phyloP scores from a whole-genome alignment of 2,888 invertebrate genomes.

The Formica aserva region DNA sequence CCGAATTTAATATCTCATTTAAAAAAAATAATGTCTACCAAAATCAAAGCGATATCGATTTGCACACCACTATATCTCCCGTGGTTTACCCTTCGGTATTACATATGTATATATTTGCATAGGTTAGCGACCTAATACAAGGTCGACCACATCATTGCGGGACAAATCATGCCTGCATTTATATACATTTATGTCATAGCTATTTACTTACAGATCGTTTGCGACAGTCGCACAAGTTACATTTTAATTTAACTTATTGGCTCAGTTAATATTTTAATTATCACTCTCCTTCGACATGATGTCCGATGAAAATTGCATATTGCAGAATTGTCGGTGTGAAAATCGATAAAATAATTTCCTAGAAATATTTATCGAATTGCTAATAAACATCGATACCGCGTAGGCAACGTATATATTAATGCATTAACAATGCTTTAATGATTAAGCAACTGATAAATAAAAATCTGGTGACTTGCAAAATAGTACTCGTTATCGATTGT shows the following conservation, averaged over 20 bases:
- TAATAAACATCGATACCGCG: background rate
- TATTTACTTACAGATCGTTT: conserved; percentile 5
- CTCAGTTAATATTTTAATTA: background rate
- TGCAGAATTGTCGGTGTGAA: background rate
- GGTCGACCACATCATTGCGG: conserved; percentile 56
- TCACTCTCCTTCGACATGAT: background rate
- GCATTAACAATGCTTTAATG: background rate
- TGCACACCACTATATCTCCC: too few relatives aligned
- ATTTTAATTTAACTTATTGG: background rate
- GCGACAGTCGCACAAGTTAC: background rate
- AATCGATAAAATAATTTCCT: background rate
- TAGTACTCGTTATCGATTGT: background rate
- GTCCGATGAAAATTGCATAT: background rate
- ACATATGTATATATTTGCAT: background rate
- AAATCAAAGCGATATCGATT: too few relatives aligned
- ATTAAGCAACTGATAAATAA: background rate
- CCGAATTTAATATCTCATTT: background rate
- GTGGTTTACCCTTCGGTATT: background rate
- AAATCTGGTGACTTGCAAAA: background rate
- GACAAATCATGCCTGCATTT: conserved; percentile 56
- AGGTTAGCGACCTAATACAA: conserved; percentile 67
- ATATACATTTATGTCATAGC: conserved; percentile 29
- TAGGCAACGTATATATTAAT: background rate
- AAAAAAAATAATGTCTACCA: too few relatives aligned
- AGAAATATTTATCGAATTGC: background rate